A percentile compares a stretch with the other conserved stretches of the same genome.
Evolutionary conservation across 2,113 vertebrate species (phyloP).

Genomic region (Podarcis raffonei): DNA sequence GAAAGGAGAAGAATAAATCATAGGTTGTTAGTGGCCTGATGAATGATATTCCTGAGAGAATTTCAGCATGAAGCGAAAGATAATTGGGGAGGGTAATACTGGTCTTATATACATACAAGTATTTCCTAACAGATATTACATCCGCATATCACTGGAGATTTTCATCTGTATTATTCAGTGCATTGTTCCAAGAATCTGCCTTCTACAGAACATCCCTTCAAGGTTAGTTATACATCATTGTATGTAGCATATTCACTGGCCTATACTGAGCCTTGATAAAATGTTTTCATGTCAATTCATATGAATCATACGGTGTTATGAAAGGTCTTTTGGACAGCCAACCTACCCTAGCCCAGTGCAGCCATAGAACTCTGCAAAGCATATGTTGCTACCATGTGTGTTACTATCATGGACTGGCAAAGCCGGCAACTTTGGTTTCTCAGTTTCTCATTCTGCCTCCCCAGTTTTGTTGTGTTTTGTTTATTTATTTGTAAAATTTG

Average conservation of each 20-base stretch:
- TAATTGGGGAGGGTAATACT: background rate
- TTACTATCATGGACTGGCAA: too few relatives aligned
- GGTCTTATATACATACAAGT: background rate
- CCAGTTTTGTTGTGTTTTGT: too few relatives aligned
- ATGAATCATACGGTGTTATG: background rate
- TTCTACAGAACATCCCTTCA: conserved; percentile 47
- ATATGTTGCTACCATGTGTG: background rate
- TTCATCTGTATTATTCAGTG: conserved; percentile 28
- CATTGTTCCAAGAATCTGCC: conserved; percentile 52
- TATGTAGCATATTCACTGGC: conserved; percentile 44
- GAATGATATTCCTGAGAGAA: background rate
- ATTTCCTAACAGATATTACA: conserved; percentile 17
- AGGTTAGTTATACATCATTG: conserved; percentile 44
- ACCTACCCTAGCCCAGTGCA: background rate
- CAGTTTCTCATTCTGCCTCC: too few relatives aligned
- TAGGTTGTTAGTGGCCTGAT: background rate
- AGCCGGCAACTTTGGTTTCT: too few relatives aligned
- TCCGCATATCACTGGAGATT: conserved; percentile 37
- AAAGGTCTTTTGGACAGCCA: background rate
- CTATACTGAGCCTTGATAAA: conserved; percentile 50
- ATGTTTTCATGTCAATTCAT: conserved; percentile 30
- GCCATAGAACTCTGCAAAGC: background rate
- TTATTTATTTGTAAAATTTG: too few relatives aligned
- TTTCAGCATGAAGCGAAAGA: background rate
- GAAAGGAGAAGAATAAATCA: background rate